Evolutionary conservation across 2,888 invertebrate genomes (phyloP).

Genomic region (Hoplodrina ambigua): DNA sequence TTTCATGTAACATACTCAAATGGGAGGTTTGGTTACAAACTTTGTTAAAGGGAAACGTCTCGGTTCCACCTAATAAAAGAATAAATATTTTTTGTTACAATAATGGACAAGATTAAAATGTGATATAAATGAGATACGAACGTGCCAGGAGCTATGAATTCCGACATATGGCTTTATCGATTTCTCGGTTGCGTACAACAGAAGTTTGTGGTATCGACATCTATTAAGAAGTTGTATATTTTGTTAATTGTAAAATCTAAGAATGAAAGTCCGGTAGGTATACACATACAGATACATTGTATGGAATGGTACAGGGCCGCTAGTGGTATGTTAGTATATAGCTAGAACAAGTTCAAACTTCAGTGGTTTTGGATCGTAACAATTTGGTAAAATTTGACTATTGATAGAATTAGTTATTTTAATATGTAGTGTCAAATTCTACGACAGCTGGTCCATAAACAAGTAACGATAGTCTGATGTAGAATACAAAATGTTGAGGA

Average conservation of each 20-base stretch:
- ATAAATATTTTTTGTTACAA: conserved; percentile 45
- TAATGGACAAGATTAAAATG: conserved; percentile 54
- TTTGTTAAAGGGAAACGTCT: conserved; percentile 52
- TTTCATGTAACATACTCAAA: conserved; percentile 63
- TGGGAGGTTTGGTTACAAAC: conserved; percentile 60
- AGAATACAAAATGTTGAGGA: background rate
- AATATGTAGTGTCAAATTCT: too few relatives aligned
- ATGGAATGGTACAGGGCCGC: background rate
- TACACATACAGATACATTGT: background rate
- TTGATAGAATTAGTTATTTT: background rate
- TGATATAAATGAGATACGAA: conserved; percentile 35
- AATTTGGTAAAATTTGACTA: background rate
- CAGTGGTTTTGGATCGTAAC: background rate
- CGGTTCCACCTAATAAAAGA: conserved; percentile 48
- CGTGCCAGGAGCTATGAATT: conserved; percentile 38
- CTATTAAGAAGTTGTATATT: conserved; percentile 3
- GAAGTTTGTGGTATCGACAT: conserved; percentile 9
- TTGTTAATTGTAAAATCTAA: background rate
- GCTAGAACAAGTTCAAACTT: too few relatives aligned
- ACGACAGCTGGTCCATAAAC: background rate
- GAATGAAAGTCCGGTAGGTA: background rate
- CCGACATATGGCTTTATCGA: conserved; percentile 40
- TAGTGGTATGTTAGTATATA: background rate
- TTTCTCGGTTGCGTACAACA: conserved; percentile 21
- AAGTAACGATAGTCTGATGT: background rate